Base-by-base conservation (phyloP, 2,113 vertebrate genomes). In the Manacus vitellinus region DNA sequence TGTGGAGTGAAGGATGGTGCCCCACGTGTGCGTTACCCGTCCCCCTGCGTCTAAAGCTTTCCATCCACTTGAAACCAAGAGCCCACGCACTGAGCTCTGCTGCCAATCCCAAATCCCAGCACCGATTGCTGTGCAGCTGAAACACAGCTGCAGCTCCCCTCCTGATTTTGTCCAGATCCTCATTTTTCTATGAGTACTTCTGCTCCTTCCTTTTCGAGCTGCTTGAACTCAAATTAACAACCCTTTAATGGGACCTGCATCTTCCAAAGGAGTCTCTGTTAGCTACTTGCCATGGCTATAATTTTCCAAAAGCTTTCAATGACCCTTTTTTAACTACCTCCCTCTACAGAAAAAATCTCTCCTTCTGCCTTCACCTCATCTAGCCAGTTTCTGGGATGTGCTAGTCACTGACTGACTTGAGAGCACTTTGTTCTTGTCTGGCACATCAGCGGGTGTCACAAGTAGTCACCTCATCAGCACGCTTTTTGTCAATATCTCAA, bases 251-350 rank as follows among this genome's bases (percentile, higher is more conserved):
- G 41, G 70, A 68, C n/a, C 49, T 58, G 8, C 43, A 17, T 87
- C 62, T 95, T 91, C 79, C 67, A 92, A 62, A 68, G 30, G n/a
- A 79, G 41, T 12, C 47, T 66, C 37, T 87, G 56, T 47, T 88
- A 92, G 58, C 46, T 89, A 65, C 49, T 74, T 79, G 74, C 67
- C 11, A 0, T 35, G 39, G 35, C 75, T 74, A 13, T 66, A 35
- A 10, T 86, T 92, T 96, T 85, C 51, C 85, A 67, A 88, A 67
- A 73, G 59, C 47, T 86, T 84, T 80, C 67, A 41, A 14, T 78
- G n/a, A 84, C 59, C 23, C 25, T 47, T 76, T 79, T 68, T 47
- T 8, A 72, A 61, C 33, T 61, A 61, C 39, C 7, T 44, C 31
- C 62, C 54, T 55, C 46, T 59, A 24, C 6, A 66, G 73, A 89